Conservation (phyloP, 2,113 vertebrate genomes). For the Miniopterus natalensis region DNA sequence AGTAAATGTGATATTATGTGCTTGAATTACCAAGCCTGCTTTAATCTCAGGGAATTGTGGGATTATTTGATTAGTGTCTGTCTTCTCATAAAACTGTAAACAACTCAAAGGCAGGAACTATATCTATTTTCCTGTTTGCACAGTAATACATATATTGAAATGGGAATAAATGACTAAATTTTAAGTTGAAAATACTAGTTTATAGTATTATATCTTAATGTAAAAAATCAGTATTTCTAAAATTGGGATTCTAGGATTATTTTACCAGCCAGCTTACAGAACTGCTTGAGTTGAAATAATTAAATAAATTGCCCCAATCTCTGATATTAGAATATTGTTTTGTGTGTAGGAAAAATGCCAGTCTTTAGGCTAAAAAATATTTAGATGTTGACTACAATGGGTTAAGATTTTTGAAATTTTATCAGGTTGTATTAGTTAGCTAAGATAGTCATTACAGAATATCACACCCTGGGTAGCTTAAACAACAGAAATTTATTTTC, state of each 20-base stretch:
- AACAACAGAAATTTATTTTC: not conserved
- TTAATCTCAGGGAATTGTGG: not conserved
- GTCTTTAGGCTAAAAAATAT: not conserved
- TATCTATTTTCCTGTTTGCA: not conserved
- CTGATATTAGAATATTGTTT: not conserved
- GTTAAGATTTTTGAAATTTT: not conserved
- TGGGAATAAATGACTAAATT: not conserved
- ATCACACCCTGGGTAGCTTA: not conserved
- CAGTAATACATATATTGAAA: not conserved
- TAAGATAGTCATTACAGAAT: not conserved
- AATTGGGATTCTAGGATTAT: not conserved
- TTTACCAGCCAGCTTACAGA: not conserved
- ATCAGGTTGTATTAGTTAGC: not conserved
- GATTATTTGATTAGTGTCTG: not conserved
- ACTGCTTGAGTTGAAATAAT: not conserved
- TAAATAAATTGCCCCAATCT: not conserved
- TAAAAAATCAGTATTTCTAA: constrained; percentile 45
- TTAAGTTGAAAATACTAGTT: constrained; percentile 7
- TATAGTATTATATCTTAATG: not conserved
- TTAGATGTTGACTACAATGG: not conserved
- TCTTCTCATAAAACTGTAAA: not conserved
- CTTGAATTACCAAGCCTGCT: not conserved
- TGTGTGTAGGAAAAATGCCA: not conserved
- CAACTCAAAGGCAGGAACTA: not conserved
- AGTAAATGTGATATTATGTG: not conserved